Percentiles rank a stretch among this genome's conserved stretches.
These are phyloP conservation scores for Metellina segmentata DNA, from an alignment of 2,888 invertebrate genomes.

Conservation along the genomic window DNA sequence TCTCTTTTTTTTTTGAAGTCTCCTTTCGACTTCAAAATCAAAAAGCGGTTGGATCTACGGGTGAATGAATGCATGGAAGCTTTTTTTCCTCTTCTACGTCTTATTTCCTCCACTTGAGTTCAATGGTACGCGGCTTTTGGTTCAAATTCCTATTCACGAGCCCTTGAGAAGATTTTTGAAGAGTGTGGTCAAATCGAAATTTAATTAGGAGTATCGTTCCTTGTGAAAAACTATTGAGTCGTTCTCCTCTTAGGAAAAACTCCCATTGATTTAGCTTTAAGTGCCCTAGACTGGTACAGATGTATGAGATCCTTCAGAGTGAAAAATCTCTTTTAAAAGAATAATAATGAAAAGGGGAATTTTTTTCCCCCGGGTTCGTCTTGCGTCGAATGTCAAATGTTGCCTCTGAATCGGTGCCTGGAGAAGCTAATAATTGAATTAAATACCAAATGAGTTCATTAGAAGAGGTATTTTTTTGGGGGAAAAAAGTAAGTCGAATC, in stretches of 20 bases:
- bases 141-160: neutral
- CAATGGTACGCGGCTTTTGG: neutral
- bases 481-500: neutral
- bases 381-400: neutral
- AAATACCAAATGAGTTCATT: neutral
- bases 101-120: neutral
- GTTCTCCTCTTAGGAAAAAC: slow-evolving; percentile 13
- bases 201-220: slow-evolving; percentile 41
- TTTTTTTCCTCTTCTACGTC: neutral
- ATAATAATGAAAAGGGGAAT: neutral
- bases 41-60: neutral
- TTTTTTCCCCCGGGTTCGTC: neutral
- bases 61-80: neutral
- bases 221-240: neutral
- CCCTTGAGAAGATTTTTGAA: neutral
- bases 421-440: neutral
- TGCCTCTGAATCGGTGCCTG: neutral
- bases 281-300: slow-evolving; percentile 9
- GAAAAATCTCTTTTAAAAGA: neutral
- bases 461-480: neutral
- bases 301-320: neutral
- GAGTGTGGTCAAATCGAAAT: slow-evolving; percentile 2
- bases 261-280: slow-evolving; percentile 8
- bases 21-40: neutral
- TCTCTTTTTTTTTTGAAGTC: neutral